These are phyloP conservation scores for Agrochola lota DNA, from an alignment of 2,888 invertebrate species.

Conservation along the genomic window DNA sequence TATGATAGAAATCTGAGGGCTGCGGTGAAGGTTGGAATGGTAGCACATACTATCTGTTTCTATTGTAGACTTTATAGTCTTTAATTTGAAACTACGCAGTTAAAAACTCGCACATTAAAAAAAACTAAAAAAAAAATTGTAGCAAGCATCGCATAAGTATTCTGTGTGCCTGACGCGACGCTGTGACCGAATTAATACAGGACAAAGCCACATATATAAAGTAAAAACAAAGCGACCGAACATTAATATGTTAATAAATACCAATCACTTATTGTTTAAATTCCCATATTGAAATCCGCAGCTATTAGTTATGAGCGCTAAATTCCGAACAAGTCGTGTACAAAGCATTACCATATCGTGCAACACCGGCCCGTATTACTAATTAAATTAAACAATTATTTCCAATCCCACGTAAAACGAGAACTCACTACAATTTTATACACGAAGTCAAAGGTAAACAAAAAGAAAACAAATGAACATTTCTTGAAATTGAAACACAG, in stretches of 20 bases:
- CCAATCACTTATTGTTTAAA: conserved; percentile 41
- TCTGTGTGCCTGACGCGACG: neutral
- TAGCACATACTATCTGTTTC: neutral
- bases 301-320: conserved; percentile 43
- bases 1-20: neutral
- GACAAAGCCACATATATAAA: conserved; percentile 21
- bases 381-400: conserved; percentile 49
- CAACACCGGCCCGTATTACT: conserved; percentile 17
- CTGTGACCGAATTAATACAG: conserved; percentile 24
- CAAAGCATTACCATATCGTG: conserved; percentile 41
- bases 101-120: neutral
- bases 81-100: neutral
- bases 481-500: conserved; percentile 54
- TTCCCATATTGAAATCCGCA: conserved; percentile 31
- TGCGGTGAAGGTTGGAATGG: neutral
- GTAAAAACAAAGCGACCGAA: conserved; percentile 18
- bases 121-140: no score
- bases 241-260: conserved; percentile 26
- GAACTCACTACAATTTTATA: conserved; percentile 34
- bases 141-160: neutral
- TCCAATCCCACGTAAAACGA: conserved; percentile 17
- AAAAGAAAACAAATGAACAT: conserved; percentile 42
- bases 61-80: neutral
- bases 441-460: conserved; percentile 25
- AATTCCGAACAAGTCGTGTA: conserved; percentile 29